Evolutionary conservation across 1,140 invertebrate genomes (phyloP).

Genomic region (Lerema accius): DNA sequence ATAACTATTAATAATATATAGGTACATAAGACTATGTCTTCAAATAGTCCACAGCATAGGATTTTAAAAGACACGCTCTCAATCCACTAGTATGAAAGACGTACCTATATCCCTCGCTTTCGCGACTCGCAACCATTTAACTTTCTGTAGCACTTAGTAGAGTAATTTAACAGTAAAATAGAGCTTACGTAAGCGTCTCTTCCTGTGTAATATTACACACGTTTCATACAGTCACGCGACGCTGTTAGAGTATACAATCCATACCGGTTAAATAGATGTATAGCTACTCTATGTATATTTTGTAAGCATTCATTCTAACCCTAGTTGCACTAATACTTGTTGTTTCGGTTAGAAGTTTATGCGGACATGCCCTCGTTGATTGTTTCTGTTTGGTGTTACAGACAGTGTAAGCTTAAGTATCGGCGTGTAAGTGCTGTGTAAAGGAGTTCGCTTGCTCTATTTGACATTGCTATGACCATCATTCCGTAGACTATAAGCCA

Average conservation of each 20-base stretch:
- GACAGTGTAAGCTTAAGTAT: conserved; percentile 19
- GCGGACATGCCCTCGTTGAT: conserved; percentile 7
- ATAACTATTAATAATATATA: no score
- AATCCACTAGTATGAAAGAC: conserved; percentile 17
- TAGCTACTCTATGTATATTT: background rate
- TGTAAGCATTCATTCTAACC: conserved; percentile 22
- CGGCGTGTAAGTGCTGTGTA: conserved; percentile 76
- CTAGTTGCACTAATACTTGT: conserved; percentile 7
- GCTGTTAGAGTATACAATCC: background rate
- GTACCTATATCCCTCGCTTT: conserved; percentile 31
- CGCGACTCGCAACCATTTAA: conserved; percentile 40
- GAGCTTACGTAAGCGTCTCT: conserved; percentile 28
- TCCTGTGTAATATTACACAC: conserved; percentile 16
- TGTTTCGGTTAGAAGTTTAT: conserved; percentile 12
- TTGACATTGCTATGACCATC: conserved; percentile 18
- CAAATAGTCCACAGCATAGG: no score
- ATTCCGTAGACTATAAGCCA: no score
- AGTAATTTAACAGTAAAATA: conserved; percentile 35
- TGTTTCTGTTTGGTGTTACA: conserved; percentile 25
- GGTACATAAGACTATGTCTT: no score
- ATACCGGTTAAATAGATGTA: no score
- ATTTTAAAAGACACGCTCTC: background rate
- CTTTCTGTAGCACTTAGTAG: conserved; percentile 34
- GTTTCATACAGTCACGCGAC: background rate
- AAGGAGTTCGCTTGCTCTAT: conserved; percentile 25